A percentile compares a stretch with the other conserved stretches of the same genome.
phyloP scores from a whole-genome alignment of 2,113 vertebrate species.

The Nesogale talazaci region DNA sequence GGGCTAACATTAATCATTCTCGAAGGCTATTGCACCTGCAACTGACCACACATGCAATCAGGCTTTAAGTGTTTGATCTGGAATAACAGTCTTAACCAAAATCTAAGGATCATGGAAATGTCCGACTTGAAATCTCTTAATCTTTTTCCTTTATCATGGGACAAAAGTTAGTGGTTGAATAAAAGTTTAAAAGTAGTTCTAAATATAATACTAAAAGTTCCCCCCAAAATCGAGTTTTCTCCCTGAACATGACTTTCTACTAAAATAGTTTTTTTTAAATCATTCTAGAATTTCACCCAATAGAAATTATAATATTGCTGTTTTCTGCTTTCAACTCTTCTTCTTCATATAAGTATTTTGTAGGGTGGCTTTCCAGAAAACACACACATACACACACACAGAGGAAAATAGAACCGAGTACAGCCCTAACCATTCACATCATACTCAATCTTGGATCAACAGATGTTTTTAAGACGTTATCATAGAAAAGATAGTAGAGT shows the following conservation, averaged over 20 bases:
- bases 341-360: neutral
- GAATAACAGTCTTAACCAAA: neutral
- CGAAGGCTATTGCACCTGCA: neutral
- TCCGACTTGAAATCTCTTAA: neutral
- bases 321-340: constrained; percentile 8
- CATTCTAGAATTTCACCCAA: neutral
- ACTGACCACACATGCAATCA: neutral
- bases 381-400: no score
- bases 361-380: neutral
- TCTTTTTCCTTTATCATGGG: neutral
- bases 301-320: neutral
- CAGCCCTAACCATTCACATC: neutral
- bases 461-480: constrained; percentile 19
- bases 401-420: neutral
- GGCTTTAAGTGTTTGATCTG: neutral
- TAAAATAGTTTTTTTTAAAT: constrained; percentile 17
- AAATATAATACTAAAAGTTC: neutral
- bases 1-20: neutral
- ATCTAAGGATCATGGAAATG: neutral
- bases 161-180: neutral
- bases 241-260: neutral
- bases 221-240: neutral
- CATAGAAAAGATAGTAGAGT: neutral
- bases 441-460: neutral
- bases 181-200: neutral